Percentiles rank a stretch among this genome's conserved stretches.
phyloP scores from a whole-genome alignment of 2,797 vertebrate genomes.

The Pangasius macronema region DNA sequence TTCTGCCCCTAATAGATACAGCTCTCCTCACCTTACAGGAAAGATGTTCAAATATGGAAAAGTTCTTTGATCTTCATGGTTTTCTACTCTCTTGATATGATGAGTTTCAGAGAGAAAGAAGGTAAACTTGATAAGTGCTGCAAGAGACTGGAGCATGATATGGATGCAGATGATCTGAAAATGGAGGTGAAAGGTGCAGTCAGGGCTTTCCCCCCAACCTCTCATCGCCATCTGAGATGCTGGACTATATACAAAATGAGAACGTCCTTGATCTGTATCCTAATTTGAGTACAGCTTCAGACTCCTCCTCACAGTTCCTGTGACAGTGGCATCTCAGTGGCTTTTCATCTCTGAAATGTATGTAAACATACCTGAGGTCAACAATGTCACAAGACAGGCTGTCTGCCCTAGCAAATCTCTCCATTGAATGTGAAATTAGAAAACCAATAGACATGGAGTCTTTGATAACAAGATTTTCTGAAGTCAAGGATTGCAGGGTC shows the following conservation, averaged over 20 bases:
- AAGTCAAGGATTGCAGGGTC: too few species aligned
- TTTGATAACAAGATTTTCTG: too few species aligned
- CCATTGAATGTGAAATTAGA: too few species aligned
- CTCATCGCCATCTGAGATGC: slow-evolving; percentile 37
- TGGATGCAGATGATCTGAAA: slow-evolving; percentile 36
- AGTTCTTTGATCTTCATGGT: background rate
- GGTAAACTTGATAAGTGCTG: slow-evolving; percentile 37
- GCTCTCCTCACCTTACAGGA: background rate
- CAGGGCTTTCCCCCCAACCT: background rate
- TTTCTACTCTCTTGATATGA: background rate
- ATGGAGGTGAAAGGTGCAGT: slow-evolving; percentile 15
- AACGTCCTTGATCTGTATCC: slow-evolving; percentile 34
- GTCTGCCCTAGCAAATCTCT: too few species aligned
- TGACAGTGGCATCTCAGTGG: background rate
- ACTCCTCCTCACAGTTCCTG: background rate
- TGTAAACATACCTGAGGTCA: background rate
- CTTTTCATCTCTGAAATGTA: background rate
- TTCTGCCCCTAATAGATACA: background rate
- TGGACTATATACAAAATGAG: slow-evolving; percentile 32
- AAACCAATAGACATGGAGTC: too few species aligned
- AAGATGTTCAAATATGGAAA: background rate
- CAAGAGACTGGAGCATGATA: slow-evolving; percentile 31
- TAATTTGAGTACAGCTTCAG: slow-evolving; percentile 21
- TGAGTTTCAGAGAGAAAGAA: background rate
- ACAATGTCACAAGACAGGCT: background rate